A percentile compares a stretch with the other conserved stretches of the same genome.
Conservation (phyloP, 2,797 vertebrate genomes). For the Epinephelus malabaricus region DNA sequence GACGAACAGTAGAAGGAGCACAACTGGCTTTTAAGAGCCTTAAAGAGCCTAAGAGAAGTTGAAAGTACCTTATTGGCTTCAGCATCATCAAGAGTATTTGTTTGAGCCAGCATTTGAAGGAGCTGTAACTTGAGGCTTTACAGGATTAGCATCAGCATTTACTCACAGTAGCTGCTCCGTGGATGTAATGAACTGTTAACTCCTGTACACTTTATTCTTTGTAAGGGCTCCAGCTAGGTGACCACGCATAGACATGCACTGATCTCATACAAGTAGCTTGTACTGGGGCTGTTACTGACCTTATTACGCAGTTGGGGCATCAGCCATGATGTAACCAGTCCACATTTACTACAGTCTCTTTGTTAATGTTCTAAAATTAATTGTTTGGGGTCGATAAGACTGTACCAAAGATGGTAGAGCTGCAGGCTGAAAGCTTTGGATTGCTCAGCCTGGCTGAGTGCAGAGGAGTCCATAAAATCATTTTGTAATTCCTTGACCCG, state of each 20-base stretch:
- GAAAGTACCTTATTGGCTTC: background rate
- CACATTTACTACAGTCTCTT: conserved; percentile 12
- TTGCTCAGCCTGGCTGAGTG: conserved; percentile 31
- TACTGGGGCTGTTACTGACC: background rate
- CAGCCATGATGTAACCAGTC: background rate
- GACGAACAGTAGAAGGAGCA: background rate
- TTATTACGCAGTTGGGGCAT: conserved; percentile 8
- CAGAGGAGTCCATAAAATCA: conserved; percentile 38
- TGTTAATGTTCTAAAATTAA: conserved; percentile 25
- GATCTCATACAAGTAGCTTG: conserved; percentile 7
- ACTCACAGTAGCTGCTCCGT: background rate
- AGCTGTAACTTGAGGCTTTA: background rate
- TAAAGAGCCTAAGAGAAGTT: background rate
- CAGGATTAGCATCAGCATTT: background rate
- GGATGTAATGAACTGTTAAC: background rate
- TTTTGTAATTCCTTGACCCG: conserved; percentile 57
- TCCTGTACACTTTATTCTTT: background rate
- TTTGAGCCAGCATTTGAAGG: conserved; percentile 7
- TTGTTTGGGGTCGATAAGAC: conserved; percentile 4
- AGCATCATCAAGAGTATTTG: background rate
- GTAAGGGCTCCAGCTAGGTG: background rate
- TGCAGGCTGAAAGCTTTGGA: conserved; percentile 22
- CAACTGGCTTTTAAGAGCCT: background rate
- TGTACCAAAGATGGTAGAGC: conserved; percentile 51
- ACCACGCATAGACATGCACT: background rate